phyloP scores from a whole-genome alignment of 2,888 invertebrate species.

The Hirtodrosophila duncani region DNA sequence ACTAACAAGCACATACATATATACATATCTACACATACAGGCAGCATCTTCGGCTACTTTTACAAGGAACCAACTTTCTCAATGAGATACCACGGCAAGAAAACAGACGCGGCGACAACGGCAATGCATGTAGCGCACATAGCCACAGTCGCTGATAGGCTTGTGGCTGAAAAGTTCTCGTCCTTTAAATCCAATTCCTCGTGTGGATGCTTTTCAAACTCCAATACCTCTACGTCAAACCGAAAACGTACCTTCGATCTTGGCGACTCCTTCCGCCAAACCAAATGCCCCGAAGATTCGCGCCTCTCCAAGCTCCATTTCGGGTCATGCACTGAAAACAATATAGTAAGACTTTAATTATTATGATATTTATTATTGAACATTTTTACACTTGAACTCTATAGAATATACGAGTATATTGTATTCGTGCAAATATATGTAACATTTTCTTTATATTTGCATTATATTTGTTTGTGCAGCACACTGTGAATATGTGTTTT shows the following conservation, averaged over 20 bases:
- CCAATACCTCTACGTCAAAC: conserved; percentile 78
- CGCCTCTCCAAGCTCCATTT: conserved; percentile 79
- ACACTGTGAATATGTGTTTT: no score
- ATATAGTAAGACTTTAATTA: neutral
- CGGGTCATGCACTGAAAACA: conserved; percentile 74
- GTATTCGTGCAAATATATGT: no score
- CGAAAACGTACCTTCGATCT: conserved; percentile 78
- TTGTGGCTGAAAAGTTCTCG: conserved; percentile 59
- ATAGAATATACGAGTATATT: no score
- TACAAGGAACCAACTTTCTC: conserved; percentile 61
- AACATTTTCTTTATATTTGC: no score
- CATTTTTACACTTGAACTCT: no score
- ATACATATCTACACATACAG: conserved; percentile 9
- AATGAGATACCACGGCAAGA: conserved; percentile 78
- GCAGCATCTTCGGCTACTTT: neutral
- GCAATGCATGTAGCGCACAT: conserved; percentile 76
- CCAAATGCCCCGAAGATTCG: conserved; percentile 78
- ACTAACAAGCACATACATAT: conserved; percentile 27
- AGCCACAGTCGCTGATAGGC: conserved; percentile 71
- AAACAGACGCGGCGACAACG: conserved; percentile 76
- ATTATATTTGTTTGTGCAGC: no score
- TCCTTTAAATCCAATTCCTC: conserved; percentile 70
- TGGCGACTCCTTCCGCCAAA: conserved; percentile 78
- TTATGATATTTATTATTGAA: neutral
- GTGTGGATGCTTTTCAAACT: conserved; percentile 77